Percentiles rank a stretch among this genome's conserved stretches.
These are phyloP conservation scores for Andricus curvator DNA, from an alignment of 2,888 invertebrate species.

Conservation along the genomic window DNA sequence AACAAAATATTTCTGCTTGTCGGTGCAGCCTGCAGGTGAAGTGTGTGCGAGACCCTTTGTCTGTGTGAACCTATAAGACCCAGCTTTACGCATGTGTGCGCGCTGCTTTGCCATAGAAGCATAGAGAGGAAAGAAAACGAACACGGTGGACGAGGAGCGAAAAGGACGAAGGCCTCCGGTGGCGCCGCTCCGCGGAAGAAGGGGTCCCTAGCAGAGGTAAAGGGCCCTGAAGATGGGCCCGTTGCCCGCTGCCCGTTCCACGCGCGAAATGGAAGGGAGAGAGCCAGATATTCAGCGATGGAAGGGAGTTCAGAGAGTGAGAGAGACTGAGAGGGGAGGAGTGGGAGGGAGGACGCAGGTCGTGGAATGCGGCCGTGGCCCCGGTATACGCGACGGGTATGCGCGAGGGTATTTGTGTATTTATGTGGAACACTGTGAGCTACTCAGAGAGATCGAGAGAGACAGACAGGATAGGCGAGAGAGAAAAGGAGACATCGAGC, in stretches of 20 bases:
- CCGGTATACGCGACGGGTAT: constrained; percentile 70
- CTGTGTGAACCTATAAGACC: constrained; percentile 42
- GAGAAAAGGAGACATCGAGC: constrained; percentile 60
- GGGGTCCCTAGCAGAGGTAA: constrained; percentile 50
- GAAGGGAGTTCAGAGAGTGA: constrained; percentile 29
- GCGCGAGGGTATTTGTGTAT: constrained; percentile 74
- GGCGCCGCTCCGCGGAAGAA: constrained; percentile 61
- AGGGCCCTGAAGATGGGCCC: constrained; percentile 55
- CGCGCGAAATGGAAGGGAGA: constrained; percentile 43
- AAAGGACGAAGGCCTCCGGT: constrained; percentile 59
- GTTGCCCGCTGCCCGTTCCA: constrained; percentile 45
- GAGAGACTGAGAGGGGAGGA: constrained; percentile 45
- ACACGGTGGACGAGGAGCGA: constrained; percentile 51
- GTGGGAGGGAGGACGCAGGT: constrained; percentile 59
- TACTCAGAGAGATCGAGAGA: constrained; percentile 38
- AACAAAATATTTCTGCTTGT: constrained; percentile 75
- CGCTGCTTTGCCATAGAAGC: constrained; percentile 34
- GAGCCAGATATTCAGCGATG: constrained; percentile 43
- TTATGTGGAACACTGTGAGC: constrained; percentile 74
- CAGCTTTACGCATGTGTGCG: constrained; percentile 28
- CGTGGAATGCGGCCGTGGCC: constrained; percentile 76
- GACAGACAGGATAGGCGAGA: constrained; percentile 30
- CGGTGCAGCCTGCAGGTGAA: constrained; percentile 52
- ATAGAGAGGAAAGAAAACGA: constrained; percentile 39
- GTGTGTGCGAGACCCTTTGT: constrained; percentile 51